Evolutionary conservation across 2,797 vertebrate genomes (phyloP), one percentile per base, ranked within the genome.

Genomic region (Muraenolepis orangiensis): DNA sequence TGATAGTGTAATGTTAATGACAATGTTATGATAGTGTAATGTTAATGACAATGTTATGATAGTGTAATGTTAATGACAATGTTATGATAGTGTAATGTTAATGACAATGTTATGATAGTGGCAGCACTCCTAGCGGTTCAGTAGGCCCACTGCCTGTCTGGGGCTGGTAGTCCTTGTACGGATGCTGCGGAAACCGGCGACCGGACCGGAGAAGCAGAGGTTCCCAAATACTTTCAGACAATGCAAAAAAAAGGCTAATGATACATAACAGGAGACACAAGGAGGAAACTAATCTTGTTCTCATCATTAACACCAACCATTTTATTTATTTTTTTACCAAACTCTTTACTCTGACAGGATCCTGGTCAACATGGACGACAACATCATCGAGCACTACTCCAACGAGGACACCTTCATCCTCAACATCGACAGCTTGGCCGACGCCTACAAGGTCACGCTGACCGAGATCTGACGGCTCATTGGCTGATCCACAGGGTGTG

Each of bases 371-470:
- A 98, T 99, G 96, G 98, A 99, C 14, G 95, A 99, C 87, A 99
- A 99, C 94, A 98, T 99, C 84, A 95, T 99, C 3, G 96, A 98
- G 90, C 97, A 99, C 89, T 99, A 99, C 85, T 98, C 96, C 72
- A 99, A 99, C 0, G 98, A 99, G 84, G 98, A 99, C 93, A 98
- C 97, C 0, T 99, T 99, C 90, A 95, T 99, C 86, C 94, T 99
- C 78, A 94, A 94, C 88, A 96, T 98, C 79, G 98, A 99, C 86
- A 95, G 89, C 90, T 91, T 94, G 78, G 93, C 92, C 1, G 97
- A 98, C 38, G 89, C 94, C 87, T 97, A 95, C 93, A 98, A 98
- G 93, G 86, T 99, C 91, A 98, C 95, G 0, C 95, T 99, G 87
- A 97, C 91, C 0, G 98, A 99, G 90, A 99, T 99, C 87, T 99